Evolutionary conservation across 2,888 invertebrate species (phyloP), one percentile per base, ranked within the genome.

Genomic region (Entomobrya multifasciata): DNA sequence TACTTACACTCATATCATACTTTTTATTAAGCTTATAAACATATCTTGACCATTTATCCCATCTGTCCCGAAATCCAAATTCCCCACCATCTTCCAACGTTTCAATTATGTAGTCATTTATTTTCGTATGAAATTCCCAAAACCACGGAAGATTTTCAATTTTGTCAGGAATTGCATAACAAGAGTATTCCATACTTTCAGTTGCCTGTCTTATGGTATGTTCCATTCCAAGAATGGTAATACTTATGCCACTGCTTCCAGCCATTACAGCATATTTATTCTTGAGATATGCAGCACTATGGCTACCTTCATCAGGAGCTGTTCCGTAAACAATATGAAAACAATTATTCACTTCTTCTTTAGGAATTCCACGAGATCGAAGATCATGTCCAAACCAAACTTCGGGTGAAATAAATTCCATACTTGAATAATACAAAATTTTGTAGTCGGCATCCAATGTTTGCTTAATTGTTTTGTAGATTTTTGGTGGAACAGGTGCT

Each of bases 361-460:
- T 11, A 6, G 27, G 27, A 60, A 60, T 30, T 0, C 60, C 60
- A 1, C 60, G 60, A 15, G 20, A 22, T 41, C 0, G n/a, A 6
- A 67, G 25, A 25, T 49, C 49, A 5, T 49, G 13, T 6, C 25
- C 49, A 25, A 22, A 49, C 49, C 49, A 27, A 20, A 36, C 27
- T 6, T 27, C n/a, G 25, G 72, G 47, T 13, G 10, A 11, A 17
- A 5, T 10, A 15, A 15, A 6, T 3, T 8, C 72, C n/a, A 15
- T 25, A 30, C 30, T 52, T 15, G 55, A 6, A 27, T 55, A 55
- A 36, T 25, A 44, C 6, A 76, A n/a, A 4, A 76, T 76, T 76
- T 76, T 70, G 25, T 47, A 44, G 3, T 47, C 70, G 1, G 44
- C 49, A 4, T 70, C 2, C 1, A 70, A 20, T 20, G 47, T 1